Evolutionary conservation across 2,797 vertebrate species (phyloP), one percentile per base, ranked within the genome.

Genomic region (Anguilla anguilla): DNA sequence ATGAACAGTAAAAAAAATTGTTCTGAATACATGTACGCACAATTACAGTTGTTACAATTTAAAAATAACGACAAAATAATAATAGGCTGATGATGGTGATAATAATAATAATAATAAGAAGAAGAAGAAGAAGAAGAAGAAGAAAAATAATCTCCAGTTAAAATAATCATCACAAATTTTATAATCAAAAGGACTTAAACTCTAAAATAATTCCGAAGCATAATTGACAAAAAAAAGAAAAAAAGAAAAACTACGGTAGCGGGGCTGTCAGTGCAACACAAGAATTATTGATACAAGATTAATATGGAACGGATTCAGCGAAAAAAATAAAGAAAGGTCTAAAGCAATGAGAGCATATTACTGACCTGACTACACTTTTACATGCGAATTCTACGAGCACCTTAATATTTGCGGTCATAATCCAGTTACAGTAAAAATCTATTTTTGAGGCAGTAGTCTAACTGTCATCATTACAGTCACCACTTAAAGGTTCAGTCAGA

Each of bases 391-490:
- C 79, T 82, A 19, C 10, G 43, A n/a, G 13, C 79, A 51, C 46
- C 39, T 3, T 82, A 1, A 10, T 49, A 9, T 82, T 25, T 82
- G 79, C 25, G 17, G 19, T 7, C 19, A 15, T 28, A 19, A 86
- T 49, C 39, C 43, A 9, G 25, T 49, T 39, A 15, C 46, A 46
- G 57, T 85, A 85, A 69, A 85, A 86, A 49, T n/a, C 22, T n/a
- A 1, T 43, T 43, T 59, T 46, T 59, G 17, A 22, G 25, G 15
- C 53, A 69, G 88, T 43, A 46, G 4, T 46, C 43, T 46, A 67
- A 82, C 77, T 91, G 89, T 91, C 87, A 89, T 82, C 91, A 90
- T 92, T 86, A 91, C 90, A 91, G 93, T 93, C 88, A 53, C 61
- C 31, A 88, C 79, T 85, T 43, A 77, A 85, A 31, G 64, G 25